Base-by-base conservation (phyloP, 2,797 vertebrate species). In the Acanthurus tractus region DNA sequence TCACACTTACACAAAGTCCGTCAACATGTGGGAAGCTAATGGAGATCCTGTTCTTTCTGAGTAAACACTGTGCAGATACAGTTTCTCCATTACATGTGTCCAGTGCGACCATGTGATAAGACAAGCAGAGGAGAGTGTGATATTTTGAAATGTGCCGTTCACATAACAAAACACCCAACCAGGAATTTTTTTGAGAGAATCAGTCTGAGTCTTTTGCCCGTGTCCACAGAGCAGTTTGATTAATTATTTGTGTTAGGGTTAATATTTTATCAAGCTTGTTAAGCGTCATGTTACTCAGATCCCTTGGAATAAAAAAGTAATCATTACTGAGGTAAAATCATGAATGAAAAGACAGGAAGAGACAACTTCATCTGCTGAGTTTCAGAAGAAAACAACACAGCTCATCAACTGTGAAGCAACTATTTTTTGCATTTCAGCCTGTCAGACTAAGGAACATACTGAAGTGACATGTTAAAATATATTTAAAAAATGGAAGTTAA, bases 181-280 rank as follows among this genome's bases (percentile, higher is more conserved):
- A 9, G 46, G 45, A 18, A 7, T 53, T 70, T 69, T 56, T 36
- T 40, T 25, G 9, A 44, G 14, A 48, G 87, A 88, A 87, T 72
- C 68, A 23, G 4, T 78, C 83, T 2, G 68, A 36, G 57, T 40
- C 22, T 63, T 44, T 63, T 44, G 45, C 20, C 45, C 40, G 77
- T 44, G 67, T 79, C 52, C 70, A 63, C 36, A 22, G 42, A 54
- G 85, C 38, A 23, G 63, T 79, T 82, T 68, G 70, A 88, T 94
- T 11, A 88, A 92, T 91, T 91, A 94, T 94, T 92, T 88, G 86
- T 81, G 79, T 9, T 14, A 1, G 42, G 68, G 84, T 92, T 81
- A 92, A 92, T 91, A 87, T 92, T 93, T 91, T 49, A 91, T 83
- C 61, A 50, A 18, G 80, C 68, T 53, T 73, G 74, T 82, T 74